These are phyloP conservation scores for Chaetodon trifascialis DNA, from an alignment of 2,113 vertebrate species.

Conservation along the genomic window DNA sequence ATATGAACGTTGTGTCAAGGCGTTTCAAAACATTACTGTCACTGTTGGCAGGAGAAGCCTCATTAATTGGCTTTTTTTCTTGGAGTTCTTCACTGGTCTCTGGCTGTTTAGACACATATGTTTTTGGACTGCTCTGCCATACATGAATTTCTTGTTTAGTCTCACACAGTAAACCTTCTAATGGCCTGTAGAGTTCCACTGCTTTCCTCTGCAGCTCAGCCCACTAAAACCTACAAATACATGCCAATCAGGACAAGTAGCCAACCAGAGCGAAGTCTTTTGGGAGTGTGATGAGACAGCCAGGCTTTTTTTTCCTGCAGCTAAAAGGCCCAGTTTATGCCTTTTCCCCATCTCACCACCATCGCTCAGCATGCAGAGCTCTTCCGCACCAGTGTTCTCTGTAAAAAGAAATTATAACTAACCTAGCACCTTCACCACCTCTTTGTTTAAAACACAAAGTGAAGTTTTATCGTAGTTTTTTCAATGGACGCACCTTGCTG, in stretches of 20 bases:
- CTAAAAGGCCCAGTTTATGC: conserved; percentile 36
- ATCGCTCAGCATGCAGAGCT: background rate
- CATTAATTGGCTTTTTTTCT: background rate
- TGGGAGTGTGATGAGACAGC: conserved; percentile 42
- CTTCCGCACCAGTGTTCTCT: conserved; percentile 5
- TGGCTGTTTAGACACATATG: background rate
- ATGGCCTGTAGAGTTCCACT: background rate
- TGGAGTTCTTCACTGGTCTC: too few relatives aligned
- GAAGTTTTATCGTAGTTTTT: background rate
- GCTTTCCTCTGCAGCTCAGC: conserved; percentile 20
- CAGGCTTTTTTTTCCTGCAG: conserved; percentile 46
- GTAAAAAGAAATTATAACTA: conserved; percentile 30
- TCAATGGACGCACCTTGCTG: background rate
- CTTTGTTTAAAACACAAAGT: conserved; percentile 12
- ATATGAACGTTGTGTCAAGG: background rate
- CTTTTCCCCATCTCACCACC: conserved; percentile 6
- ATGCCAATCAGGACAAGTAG: conserved; percentile 43
- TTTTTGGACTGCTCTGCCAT: background rate
- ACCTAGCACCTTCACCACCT: background rate
- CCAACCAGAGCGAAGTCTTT: conserved; percentile 42
- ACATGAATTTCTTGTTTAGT: background rate
- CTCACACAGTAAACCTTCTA: background rate
- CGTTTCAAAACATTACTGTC: background rate
- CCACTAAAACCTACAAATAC: conserved; percentile 39
- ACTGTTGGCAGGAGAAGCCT: background rate